Conservation (phyloP, 2,888 invertebrate species). For the Ophion costatus region DNA sequence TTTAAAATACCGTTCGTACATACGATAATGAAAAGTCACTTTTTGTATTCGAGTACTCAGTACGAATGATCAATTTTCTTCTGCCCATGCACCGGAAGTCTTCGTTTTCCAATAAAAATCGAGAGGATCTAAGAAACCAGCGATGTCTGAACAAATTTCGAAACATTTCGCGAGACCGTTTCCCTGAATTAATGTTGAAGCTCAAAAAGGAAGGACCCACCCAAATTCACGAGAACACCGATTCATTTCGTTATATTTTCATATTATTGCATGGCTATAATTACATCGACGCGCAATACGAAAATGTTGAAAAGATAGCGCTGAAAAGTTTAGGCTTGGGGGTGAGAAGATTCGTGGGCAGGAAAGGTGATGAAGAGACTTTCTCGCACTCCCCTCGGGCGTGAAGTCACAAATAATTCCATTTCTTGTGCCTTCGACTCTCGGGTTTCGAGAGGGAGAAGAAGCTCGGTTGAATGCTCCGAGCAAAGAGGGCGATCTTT, state of each 20-base stretch:
- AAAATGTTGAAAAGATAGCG: constrained; percentile 29
- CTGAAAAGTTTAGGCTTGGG: constrained; percentile 6
- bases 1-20: too few relatives aligned
- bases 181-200: background rate
- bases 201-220: too few relatives aligned
- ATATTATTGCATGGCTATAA: constrained; percentile 7
- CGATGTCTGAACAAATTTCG: too few relatives aligned
- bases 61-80: too few relatives aligned
- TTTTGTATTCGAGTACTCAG: too few relatives aligned
- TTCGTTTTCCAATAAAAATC: too few relatives aligned
- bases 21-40: too few relatives aligned
- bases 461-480: constrained; percentile 38
- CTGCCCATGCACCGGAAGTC: too few relatives aligned
- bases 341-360: constrained; percentile 10
- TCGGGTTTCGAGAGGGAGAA: background rate
- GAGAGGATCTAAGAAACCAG: too few relatives aligned
- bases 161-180: too few relatives aligned
- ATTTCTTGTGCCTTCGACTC: constrained; percentile 20
- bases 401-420: constrained; percentile 27
- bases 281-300: constrained; percentile 15
- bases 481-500: constrained; percentile 44
- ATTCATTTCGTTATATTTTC: background rate
- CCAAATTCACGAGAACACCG: background rate
- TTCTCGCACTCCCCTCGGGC: constrained; percentile 18
- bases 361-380: constrained; percentile 10